These are phyloP conservation scores for Druon quercuslanigerum DNA, from an alignment of 1,140 invertebrate species.

Conservation along the genomic window DNA sequence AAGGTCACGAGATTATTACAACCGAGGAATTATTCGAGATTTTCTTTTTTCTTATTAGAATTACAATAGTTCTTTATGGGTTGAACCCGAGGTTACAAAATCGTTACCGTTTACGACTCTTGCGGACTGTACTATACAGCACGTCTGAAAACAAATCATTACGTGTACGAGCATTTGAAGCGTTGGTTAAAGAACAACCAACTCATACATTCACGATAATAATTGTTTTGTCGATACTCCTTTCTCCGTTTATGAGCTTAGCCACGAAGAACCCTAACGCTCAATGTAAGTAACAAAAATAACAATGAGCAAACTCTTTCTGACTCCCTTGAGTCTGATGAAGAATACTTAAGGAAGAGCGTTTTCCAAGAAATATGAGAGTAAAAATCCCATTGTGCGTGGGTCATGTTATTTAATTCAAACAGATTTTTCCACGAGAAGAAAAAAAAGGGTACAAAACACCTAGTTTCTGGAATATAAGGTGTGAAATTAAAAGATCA, in stretches of 20 bases:
- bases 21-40: neutral
- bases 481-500: too few relatives aligned
- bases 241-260: slow-evolving; percentile 43
- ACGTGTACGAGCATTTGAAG: slow-evolving; percentile 26
- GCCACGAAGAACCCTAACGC: neutral
- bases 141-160: slow-evolving; percentile 29
- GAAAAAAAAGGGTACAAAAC: too few relatives aligned
- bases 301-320: neutral
- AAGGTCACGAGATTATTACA: neutral
- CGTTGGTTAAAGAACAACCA: neutral
- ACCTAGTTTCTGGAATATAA: too few relatives aligned
- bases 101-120: slow-evolving; percentile 17
- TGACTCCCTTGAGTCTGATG: neutral
- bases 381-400: neutral
- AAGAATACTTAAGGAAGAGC: neutral
- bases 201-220: slow-evolving; percentile 47
- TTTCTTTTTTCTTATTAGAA: neutral
- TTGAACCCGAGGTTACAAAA: slow-evolving; percentile 10
- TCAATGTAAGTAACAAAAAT: slow-evolving; percentile 13
- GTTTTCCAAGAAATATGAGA: neutral
- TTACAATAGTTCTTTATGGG: neutral
- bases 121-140: neutral
- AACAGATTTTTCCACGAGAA: neutral
- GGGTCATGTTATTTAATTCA: neutral
- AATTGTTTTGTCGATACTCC: slow-evolving; percentile 53